Percentiles rank a stretch among this genome's conserved stretches.
Conservation (phyloP, 2,113 vertebrate genomes). For the Scomber colias region DNA sequence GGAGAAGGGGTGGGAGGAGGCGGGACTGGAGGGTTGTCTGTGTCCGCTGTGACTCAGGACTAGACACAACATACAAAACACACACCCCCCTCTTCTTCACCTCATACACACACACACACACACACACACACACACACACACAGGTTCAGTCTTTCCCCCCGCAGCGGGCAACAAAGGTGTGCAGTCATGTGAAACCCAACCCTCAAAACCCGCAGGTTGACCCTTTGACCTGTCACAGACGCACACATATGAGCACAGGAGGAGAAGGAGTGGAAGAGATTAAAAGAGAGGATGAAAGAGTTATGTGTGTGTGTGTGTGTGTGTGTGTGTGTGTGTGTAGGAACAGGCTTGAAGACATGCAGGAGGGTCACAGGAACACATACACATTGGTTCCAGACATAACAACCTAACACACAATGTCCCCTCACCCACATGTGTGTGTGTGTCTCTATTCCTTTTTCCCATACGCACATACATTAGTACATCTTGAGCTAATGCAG, state of each 20-base stretch:
- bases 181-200: conserved; percentile 88
- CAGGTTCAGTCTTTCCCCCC: conserved; percentile 75
- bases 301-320: conserved; percentile 38
- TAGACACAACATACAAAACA: conserved; percentile 72
- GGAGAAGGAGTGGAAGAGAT: conserved; percentile 51
- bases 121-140: conserved; percentile 63
- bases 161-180: conserved; percentile 88
- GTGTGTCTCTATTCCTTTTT: conserved; percentile 8
- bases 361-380: conserved; percentile 87
- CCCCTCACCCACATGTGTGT: conserved; percentile 27
- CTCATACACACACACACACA: conserved; percentile 1
- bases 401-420: conserved; percentile 85
- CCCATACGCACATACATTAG: conserved; percentile 20
- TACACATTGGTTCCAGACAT: conserved; percentile 87
- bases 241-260: conserved; percentile 30
- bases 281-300: conserved; percentile 52
- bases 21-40: neutral
- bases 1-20: neutral
- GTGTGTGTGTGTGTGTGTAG: conserved; percentile 31
- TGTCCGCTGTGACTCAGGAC: neutral
- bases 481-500: conserved; percentile 31
- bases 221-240: conserved; percentile 81
- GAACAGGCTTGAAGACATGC: conserved; percentile 49
- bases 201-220: conserved; percentile 88
- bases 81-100: conserved; percentile 33